Base-by-base conservation (phyloP, 2,888 invertebrate species). In the Phrixothrix hirtus region DNA sequence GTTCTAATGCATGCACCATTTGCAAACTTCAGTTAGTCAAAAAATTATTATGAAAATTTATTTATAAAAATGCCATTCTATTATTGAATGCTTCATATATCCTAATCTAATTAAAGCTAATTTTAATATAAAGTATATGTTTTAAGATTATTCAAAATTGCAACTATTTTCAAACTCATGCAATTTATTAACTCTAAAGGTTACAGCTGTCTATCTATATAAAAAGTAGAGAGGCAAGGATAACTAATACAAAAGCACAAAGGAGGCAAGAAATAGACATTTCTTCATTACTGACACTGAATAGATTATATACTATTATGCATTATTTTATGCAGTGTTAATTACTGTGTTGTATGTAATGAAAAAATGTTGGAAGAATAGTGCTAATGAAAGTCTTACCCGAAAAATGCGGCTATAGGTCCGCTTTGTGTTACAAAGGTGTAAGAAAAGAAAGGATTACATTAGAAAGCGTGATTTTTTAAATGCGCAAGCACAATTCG, bases 361-460 rank as follows among this genome's bases (percentile, higher is more conserved):
- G 39, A 51, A 51, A 51, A 12, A 39, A 29, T 39, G 51, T 21
- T 37, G 16, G 14, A 14, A 16, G 29, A 31, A 38, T 17, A 47
- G 46, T 45, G 51, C 45, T 47, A 42, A 42, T 37, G 47, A 60
- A 66, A 64, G 62, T 66, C 72, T 73, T 73, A 73, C 73, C 73
- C 47, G 49, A 45, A 64, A 67, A 62, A 54, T 64, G 69, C 69
- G 69, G 70, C 68, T 73, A 72, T 64, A 72, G 67, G 62, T 73
- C 73, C 71, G 70, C 72, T 73, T 69, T 63, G 66, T 65, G 68
- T 65, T 62, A 63, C 61, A 64, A 66, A 66, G 64, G 68, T 67
- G 64, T 66, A 66, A 65, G 65, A 65, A 69, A 67, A 70, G 64
- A 67, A 65, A 67, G 66, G 64, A 63, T 62, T 57, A 65, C 61